These are phyloP conservation scores for Crioceris asparagi DNA, from an alignment of 2,888 invertebrate species.

Conservation along the genomic window DNA sequence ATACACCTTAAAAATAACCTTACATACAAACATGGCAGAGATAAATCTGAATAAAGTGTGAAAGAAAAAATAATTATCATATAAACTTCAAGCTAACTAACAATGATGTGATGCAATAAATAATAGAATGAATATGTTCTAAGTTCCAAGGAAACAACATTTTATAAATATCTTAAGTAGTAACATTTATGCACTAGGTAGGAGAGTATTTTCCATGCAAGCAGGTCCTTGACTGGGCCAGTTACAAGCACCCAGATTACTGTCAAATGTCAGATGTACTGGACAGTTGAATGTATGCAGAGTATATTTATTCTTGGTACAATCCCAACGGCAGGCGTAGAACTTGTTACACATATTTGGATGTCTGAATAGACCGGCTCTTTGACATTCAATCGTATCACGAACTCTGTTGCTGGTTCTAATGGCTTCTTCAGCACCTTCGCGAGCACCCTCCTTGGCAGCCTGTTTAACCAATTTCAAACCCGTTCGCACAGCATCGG, in stretches of 20 bases:
- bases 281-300: constrained; percentile 70
- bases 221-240: constrained; percentile 74
- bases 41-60: no score
- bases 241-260: constrained; percentile 65
- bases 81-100: no score
- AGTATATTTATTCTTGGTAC: constrained; percentile 62
- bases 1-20: no score
- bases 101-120: no score
- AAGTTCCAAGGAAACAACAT: no score
- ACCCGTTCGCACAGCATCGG: constrained; percentile 26
- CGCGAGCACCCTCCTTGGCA: constrained; percentile 28
- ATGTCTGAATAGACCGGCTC: constrained; percentile 55
- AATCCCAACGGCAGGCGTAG: constrained; percentile 73
- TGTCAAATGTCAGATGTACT: constrained; percentile 66
- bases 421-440: constrained; percentile 36
- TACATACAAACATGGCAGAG: no score
- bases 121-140: no score
- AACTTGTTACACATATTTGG: constrained; percentile 73
- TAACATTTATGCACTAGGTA: constrained; percentile 32
- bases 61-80: no score
- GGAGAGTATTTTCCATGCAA: constrained; percentile 56
- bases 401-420: constrained; percentile 42
- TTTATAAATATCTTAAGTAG: no score
- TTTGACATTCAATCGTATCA: constrained; percentile 50
- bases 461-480: constrained; percentile 30